These are phyloP conservation scores for Sminthurides aquaticus DNA, from an alignment of 2,888 invertebrate genomes.

Conservation along the genomic window DNA sequence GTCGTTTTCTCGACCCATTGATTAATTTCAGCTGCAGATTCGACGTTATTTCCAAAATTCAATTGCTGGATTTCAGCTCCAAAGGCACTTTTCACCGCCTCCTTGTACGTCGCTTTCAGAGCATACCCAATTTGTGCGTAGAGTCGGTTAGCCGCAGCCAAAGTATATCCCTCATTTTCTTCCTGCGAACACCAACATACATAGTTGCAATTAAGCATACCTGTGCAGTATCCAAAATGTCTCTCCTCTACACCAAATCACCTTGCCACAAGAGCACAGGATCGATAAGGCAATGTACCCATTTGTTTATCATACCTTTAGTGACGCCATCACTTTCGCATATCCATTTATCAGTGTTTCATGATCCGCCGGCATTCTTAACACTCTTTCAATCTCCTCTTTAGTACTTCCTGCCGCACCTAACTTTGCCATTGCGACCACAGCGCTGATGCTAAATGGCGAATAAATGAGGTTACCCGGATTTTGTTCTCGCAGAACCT, in stretches of 20 bases:
- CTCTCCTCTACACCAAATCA: neutral
- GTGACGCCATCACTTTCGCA: slow-evolving; percentile 28
- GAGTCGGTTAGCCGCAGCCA: slow-evolving; percentile 43
- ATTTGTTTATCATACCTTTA: slow-evolving; percentile 27
- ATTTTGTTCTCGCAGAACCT: slow-evolving; percentile 8
- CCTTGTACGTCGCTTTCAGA: slow-evolving; percentile 28
- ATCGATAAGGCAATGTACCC: slow-evolving; percentile 2
- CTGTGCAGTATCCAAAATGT: neutral
- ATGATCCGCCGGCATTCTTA: slow-evolving; percentile 27
- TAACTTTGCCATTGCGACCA: slow-evolving; percentile 34
- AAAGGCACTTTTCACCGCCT: slow-evolving; percentile 41
- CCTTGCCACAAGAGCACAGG: neutral
- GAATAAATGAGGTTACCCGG: slow-evolving; percentile 35
- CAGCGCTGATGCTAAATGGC: slow-evolving; percentile 36
- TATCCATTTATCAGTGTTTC: slow-evolving; percentile 27
- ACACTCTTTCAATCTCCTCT: slow-evolving; percentile 22
- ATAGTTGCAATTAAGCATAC: neutral
- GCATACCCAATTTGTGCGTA: slow-evolving; percentile 43
- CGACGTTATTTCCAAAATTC: slow-evolving; percentile 43
- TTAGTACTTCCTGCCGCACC: slow-evolving; percentile 33
- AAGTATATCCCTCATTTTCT: slow-evolving; percentile 9
- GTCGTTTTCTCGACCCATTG: slow-evolving; percentile 50
- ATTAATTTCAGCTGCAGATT: slow-evolving; percentile 48
- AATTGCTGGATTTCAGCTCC: slow-evolving; percentile 40
- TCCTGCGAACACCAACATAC: slow-evolving; percentile 6